A percentile compares a stretch with the other conserved stretches of the same genome.
phyloP scores from a whole-genome alignment of 2,113 vertebrate species.

The Hypocryptadius cinnamomeus region DNA sequence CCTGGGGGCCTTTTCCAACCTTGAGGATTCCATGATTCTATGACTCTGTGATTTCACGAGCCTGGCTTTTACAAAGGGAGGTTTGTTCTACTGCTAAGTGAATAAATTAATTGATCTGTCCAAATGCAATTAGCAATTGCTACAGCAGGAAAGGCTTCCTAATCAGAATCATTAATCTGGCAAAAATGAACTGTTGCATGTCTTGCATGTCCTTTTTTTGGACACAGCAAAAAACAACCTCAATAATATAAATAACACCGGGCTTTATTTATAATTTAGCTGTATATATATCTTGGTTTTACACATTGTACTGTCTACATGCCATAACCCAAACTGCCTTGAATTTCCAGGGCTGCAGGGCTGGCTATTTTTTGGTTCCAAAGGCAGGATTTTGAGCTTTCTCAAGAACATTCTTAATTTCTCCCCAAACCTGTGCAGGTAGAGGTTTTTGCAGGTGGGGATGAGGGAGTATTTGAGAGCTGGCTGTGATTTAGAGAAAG shows the following conservation, averaged over 20 bases:
- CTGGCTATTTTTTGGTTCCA: not conserved
- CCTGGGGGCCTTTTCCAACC: not conserved
- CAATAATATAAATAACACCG: fast-evolving
- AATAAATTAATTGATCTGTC: not conserved
- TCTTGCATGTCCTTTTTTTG: not conserved
- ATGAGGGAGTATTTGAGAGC: not conserved
- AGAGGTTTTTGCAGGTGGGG: not conserved
- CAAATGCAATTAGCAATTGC: not conserved
- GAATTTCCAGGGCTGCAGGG: not conserved
- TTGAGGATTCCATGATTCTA: not conserved
- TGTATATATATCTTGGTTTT: not conserved
- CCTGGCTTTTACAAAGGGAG: not conserved
- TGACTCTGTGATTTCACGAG: not conserved
- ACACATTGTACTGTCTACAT: not conserved
- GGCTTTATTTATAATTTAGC: not conserved
- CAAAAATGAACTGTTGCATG: not conserved
- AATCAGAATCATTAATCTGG: not conserved
- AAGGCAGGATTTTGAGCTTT: not conserved
- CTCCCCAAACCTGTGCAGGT: not conserved
- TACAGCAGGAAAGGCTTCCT: not conserved
- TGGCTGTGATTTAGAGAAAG: not conserved
- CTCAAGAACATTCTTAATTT: not conserved
- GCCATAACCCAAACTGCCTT: not conserved
- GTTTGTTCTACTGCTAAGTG: not conserved
- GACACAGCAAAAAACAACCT: not conserved